Percentiles rank a stretch among this genome's conserved stretches.
Evolutionary conservation across 2,888 invertebrate species (phyloP).

Genomic region (Saturnia japonica): DNA sequence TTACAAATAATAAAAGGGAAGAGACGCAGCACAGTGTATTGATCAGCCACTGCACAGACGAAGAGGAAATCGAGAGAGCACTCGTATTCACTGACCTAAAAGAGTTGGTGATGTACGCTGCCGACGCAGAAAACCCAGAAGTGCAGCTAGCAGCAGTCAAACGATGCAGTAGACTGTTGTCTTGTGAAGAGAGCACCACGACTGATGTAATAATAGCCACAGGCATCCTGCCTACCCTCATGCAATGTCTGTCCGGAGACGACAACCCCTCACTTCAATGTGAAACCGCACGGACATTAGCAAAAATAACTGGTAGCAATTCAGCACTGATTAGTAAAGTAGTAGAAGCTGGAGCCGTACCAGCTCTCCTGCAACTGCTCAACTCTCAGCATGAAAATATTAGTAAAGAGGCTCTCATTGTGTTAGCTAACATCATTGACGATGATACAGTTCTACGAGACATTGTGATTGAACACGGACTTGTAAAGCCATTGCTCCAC

Average conservation of each 20-base stretch:
- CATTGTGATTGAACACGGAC: conserved; percentile 87
- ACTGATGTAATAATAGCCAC: conserved; percentile 97
- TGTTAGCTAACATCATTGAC: conserved; percentile 90
- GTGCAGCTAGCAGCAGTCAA: conserved; percentile 96
- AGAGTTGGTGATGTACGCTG: conserved; percentile 93
- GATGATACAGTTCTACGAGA: conserved; percentile 88
- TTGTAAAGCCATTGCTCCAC: no score
- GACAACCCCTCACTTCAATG: conserved; percentile 96
- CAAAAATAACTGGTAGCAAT: conserved; percentile 97
- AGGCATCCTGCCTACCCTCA: conserved; percentile 72
- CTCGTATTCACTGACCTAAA: conserved; percentile 85
- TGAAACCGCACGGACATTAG: conserved; percentile 98
- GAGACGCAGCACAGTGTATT: no score
- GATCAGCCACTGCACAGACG: no score
- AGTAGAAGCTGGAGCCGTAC: conserved; percentile 96
- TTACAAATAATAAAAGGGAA: no score
- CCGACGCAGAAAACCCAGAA: conserved; percentile 88
- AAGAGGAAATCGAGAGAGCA: no score
- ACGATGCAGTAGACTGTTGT: conserved; percentile 96
- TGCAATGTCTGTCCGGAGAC: conserved; percentile 92
- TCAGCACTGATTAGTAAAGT: conserved; percentile 95
- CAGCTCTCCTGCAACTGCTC: conserved; percentile 94
- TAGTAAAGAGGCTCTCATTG: conserved; percentile 99
- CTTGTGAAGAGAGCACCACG: conserved; percentile 98
- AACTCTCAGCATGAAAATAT: conserved; percentile 97